Evolutionary conservation across 1,140 invertebrate genomes (phyloP).

Genomic region (Uloborus diversus): DNA sequence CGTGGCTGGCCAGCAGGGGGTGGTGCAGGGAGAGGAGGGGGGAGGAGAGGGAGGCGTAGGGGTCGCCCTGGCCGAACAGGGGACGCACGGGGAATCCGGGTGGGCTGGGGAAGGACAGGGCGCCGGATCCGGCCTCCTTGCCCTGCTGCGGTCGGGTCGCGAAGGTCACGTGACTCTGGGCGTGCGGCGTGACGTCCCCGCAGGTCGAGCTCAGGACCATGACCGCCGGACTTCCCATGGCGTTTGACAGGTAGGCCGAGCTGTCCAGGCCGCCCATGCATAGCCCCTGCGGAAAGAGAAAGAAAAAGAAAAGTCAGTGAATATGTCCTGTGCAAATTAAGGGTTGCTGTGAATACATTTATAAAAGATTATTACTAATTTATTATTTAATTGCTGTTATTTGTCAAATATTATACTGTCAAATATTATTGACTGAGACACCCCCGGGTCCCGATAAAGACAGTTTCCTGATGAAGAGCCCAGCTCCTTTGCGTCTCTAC

Average conservation of each 20-base stretch:
- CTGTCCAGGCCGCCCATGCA: slow-evolving; percentile 69
- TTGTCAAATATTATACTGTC: background rate
- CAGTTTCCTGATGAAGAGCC: too few species aligned
- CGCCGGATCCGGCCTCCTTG: slow-evolving; percentile 70
- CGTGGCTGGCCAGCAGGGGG: slow-evolving; percentile 70
- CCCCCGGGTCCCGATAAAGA: too few species aligned
- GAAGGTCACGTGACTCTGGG: slow-evolving; percentile 41
- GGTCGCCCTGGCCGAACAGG: slow-evolving; percentile 34
- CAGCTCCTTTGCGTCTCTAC: too few species aligned
- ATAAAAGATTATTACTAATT: background rate
- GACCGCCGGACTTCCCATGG: slow-evolving; percentile 79
- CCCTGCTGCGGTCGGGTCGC: background rate
- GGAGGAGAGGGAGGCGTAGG: slow-evolving; percentile 5
- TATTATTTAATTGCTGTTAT: background rate
- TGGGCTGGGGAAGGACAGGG: slow-evolving; percentile 54
- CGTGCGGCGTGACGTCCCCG: slow-evolving; percentile 34
- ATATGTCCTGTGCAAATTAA: too few species aligned
- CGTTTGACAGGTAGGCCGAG: slow-evolving; percentile 75
- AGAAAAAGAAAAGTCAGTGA: too few species aligned
- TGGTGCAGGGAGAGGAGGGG: slow-evolving; percentile 25
- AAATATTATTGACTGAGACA: background rate
- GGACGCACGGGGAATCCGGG: slow-evolving; percentile 78
- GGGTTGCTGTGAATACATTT: too few species aligned
- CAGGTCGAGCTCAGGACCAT: slow-evolving; percentile 76
- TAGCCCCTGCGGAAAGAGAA: slow-evolving; percentile 10